These are phyloP conservation scores for Saxidomus purpurata DNA, from an alignment of 1,140 invertebrate genomes.

Conservation along the genomic window DNA sequence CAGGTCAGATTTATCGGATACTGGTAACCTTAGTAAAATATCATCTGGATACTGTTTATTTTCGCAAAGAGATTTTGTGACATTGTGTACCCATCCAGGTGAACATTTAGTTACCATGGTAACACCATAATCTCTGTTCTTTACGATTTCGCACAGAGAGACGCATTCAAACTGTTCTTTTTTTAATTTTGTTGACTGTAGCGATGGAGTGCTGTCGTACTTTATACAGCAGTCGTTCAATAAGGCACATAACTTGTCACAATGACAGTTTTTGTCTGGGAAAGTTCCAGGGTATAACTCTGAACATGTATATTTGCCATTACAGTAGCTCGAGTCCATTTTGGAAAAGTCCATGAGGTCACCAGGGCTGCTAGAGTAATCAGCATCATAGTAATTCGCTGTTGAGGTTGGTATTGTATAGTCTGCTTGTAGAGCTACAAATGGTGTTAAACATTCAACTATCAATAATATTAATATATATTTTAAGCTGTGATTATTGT, in stretches of 20 bases:
- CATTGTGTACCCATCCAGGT: neutral
- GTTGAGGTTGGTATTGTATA: too few species aligned
- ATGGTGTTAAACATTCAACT: too few species aligned
- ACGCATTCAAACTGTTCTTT: slow-evolving; percentile 18
- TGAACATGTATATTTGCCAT: neutral
- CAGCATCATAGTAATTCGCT: neutral
- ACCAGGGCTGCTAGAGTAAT: neutral
- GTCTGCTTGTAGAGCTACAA: too few species aligned
- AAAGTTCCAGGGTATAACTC: neutral
- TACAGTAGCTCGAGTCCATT: neutral
- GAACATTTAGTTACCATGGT: slow-evolving; percentile 28
- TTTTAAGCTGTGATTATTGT: too few species aligned
- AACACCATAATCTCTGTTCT: slow-evolving; percentile 12
- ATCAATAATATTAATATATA: too few species aligned
- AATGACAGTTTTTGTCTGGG: neutral
- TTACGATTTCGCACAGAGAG: neutral
- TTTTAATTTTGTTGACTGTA: neutral
- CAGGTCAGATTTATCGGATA: neutral
- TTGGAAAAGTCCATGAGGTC: neutral
- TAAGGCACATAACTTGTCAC: slow-evolving; percentile 19
- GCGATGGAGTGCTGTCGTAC: neutral
- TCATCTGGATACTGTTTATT: neutral
- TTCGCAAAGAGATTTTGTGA: slow-evolving; percentile 16
- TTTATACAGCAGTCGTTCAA: neutral
- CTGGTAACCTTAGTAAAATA: slow-evolving; percentile 5